A percentile compares a stretch with the other conserved stretches of the same genome.
Evolutionary conservation across 2,113 vertebrate species (phyloP).

Genomic region (Takifugu flavidus): DNA sequence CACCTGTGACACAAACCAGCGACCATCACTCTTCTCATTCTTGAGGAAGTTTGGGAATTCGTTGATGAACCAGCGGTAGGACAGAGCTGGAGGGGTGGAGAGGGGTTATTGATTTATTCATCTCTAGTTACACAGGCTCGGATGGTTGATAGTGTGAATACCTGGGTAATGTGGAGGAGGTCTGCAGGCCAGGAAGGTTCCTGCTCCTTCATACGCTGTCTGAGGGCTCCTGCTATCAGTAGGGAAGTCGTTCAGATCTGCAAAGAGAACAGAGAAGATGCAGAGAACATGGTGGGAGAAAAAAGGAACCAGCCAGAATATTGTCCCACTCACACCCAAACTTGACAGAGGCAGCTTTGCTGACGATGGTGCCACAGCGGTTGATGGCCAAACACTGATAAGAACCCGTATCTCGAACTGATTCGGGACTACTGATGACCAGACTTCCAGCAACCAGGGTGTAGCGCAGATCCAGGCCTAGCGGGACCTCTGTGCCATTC

Average conservation of each 20-base stretch:
- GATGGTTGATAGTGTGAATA: conserved; percentile 39
- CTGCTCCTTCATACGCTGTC: conserved; percentile 84
- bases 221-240: conserved; percentile 85
- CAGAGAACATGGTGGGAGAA: background rate
- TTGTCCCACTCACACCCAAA: conserved; percentile 88
- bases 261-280: background rate
- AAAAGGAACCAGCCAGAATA: background rate
- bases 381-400: conserved; percentile 95
- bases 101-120: background rate
- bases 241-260: conserved; percentile 93
- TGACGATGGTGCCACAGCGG: conserved; percentile 87
- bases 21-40: conserved; percentile 65
- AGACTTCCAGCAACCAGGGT: conserved; percentile 88
- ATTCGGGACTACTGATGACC: conserved; percentile 84
- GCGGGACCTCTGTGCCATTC: conserved; percentile 86
- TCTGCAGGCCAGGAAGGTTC: conserved; percentile 86
- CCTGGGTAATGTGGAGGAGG: conserved; percentile 95
- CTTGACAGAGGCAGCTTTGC: conserved; percentile 86
- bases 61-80: conserved; percentile 92
- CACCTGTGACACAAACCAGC: conserved; percentile 92
- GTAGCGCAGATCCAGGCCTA: conserved; percentile 81
- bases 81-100: conserved; percentile 75
- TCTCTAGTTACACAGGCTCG: too few species aligned
- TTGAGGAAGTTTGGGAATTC: conserved; percentile 93
- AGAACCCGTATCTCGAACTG: conserved; percentile 82